Evolutionary conservation across 2,113 vertebrate species (phyloP).

Genomic region (Sturnus vulgaris): DNA sequence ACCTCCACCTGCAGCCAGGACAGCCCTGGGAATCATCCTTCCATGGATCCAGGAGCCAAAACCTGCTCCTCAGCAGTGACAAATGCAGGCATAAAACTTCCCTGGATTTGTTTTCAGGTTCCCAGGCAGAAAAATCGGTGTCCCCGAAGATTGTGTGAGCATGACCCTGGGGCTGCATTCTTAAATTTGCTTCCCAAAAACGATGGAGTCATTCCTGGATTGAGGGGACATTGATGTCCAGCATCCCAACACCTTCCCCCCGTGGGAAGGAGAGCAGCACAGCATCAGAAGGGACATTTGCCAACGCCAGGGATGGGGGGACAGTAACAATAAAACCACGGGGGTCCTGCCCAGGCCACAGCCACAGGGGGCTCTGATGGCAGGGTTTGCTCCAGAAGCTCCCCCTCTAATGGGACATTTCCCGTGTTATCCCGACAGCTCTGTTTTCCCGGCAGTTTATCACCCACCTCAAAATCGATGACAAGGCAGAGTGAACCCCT

Average conservation of each 20-base stretch:
- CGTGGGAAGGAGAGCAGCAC: not conserved
- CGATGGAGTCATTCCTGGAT: rapidly evolving
- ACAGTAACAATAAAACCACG: rapidly evolving
- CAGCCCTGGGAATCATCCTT: not conserved
- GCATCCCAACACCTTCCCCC: not conserved
- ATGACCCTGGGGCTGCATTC: rapidly evolving
- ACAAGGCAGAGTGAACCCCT: constrained; percentile 45
- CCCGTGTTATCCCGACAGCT: not conserved
- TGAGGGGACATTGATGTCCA: rapidly evolving
- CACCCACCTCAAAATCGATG: constrained; percentile 61
- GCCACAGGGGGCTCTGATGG: rapidly evolving
- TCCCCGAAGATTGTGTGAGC: not conserved
- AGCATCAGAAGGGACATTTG: not conserved
- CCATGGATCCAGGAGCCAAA: not conserved
- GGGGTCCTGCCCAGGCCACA: not conserved
- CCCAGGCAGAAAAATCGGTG: not conserved
- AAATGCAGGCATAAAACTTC: not conserved
- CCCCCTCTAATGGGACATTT: constrained; percentile 22
- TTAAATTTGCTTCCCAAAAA: not conserved
- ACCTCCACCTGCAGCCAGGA: not conserved
- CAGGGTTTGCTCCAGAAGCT: not conserved
- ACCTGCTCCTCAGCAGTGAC: not conserved
- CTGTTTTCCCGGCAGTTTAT: constrained; percentile 53
- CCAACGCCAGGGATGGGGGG: not conserved
- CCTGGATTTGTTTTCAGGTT: not conserved